Conservation (phyloP, 2,113 vertebrate genomes). For the Arothron firmamentum region DNA sequence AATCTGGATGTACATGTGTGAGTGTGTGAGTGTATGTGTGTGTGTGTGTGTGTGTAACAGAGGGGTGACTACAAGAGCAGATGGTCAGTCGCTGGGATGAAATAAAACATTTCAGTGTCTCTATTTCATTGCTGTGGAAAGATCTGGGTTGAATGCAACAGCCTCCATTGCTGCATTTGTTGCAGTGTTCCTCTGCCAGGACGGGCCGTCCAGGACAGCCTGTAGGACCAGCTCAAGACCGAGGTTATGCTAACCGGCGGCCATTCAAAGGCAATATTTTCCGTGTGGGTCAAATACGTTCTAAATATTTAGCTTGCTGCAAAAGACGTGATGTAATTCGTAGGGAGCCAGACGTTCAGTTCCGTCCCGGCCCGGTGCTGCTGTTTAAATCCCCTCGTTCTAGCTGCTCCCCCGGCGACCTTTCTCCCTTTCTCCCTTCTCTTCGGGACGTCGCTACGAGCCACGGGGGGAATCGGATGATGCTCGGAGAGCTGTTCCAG, state of each 20-base stretch:
- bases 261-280: background rate
- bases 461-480: slow-evolving; percentile 39
- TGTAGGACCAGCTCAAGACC: background rate
- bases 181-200: background rate
- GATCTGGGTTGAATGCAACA: background rate
- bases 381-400: slow-evolving; percentile 40
- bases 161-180: background rate
- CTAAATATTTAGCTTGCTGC: too few species aligned
- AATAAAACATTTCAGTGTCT: slow-evolving; percentile 23
- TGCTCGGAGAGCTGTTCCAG: slow-evolving; percentile 45
- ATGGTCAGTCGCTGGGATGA: slow-evolving; percentile 29
- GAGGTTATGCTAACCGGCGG: background rate
- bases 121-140: slow-evolving; percentile 23
- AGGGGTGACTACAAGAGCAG: slow-evolving; percentile 20
- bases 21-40: slow-evolving; percentile 5
- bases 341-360: background rate
- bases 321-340: too few species aligned
- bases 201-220: background rate
- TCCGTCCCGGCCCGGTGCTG: slow-evolving; percentile 20
- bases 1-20: slow-evolving; percentile 27
- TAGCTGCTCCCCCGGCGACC: slow-evolving; percentile 10
- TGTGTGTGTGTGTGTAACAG: slow-evolving; percentile 8
- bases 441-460: slow-evolving; percentile 24
- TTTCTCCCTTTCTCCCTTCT: slow-evolving; percentile 3
- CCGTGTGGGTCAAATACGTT: too few species aligned